phyloP scores from a whole-genome alignment of 30 jellyfish, hydroid and myxozoan genomes.

The Aurelia coerulea region DNA sequence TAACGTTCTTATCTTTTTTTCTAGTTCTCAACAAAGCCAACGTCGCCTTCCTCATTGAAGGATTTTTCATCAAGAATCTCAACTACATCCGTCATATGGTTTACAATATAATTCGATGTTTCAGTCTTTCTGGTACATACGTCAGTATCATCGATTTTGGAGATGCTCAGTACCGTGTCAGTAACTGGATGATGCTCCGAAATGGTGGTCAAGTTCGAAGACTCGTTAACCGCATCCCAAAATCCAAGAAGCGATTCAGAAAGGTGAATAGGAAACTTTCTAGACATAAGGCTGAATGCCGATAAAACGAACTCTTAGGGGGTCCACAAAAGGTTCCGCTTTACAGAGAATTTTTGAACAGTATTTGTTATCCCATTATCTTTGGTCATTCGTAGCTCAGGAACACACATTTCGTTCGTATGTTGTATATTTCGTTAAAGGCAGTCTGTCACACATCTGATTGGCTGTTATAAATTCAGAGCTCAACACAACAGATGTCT shows the following conservation, averaged over 20 bases:
- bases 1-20: neutral
- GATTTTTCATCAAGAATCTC: conserved; percentile 72
- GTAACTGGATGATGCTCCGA: conserved; percentile 79
- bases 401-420: no score
- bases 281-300: no score
- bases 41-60: conserved; percentile 89
- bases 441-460: no score
- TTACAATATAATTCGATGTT: conserved; percentile 87
- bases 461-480: no score
- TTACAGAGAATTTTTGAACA: no score
- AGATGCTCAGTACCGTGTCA: conserved; percentile 73
- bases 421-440: no score
- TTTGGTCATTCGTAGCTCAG: no score
- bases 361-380: no score
- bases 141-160: conserved; percentile 86
- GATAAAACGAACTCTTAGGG: no score
- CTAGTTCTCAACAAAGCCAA: conserved; percentile 72
- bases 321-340: no score
- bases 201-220: conserved; percentile 74
- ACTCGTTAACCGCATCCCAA: conserved; percentile 76
- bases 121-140: conserved; percentile 89
- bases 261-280: neutral
- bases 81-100: conserved; percentile 88
- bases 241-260: conserved; percentile 83
- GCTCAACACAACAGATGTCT: no score